Evolutionary conservation across 1,140 invertebrate species (phyloP).

Genomic region (Wiebesia pumilae): DNA sequence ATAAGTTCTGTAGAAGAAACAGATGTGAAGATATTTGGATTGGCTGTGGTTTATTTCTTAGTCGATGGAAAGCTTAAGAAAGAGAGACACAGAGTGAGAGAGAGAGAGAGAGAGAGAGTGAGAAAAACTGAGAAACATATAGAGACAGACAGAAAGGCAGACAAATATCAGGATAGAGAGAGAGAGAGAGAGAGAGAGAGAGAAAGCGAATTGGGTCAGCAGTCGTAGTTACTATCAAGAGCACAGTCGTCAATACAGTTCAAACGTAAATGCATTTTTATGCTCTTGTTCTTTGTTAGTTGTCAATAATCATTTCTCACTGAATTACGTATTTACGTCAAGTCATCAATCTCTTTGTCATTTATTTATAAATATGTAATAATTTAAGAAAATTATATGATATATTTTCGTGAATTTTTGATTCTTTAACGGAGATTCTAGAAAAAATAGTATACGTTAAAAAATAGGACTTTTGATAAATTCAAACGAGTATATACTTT

Average conservation of each 20-base stretch:
- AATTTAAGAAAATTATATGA: too few relatives aligned
- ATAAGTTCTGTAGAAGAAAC: not conserved
- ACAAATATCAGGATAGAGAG: too few relatives aligned
- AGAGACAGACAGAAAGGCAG: not conserved
- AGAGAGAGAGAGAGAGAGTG: not conserved
- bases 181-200: not conserved
- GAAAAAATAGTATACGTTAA: too few relatives aligned
- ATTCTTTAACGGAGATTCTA: too few relatives aligned
- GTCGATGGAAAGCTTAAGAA: not conserved
- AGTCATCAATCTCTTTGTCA: not conserved
- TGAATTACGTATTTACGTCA: not conserved
- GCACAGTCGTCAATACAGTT: not conserved
- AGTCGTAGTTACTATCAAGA: not conserved
- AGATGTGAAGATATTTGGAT: not conserved
- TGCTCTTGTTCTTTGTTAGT: not conserved
- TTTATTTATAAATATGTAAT: too few relatives aligned
- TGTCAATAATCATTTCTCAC: not conserved
- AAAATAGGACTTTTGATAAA: too few relatives aligned
- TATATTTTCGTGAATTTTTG: too few relatives aligned
- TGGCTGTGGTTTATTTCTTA: not conserved
- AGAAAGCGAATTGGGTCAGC: slow-evolving; percentile 25
- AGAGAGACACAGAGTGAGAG: not conserved
- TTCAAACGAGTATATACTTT: too few relatives aligned
- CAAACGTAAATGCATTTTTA: slow-evolving; percentile 3
- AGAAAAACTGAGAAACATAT: not conserved